These are phyloP conservation scores for Cryptophagus acutangulus DNA, from an alignment of 2,888 invertebrate species.

Conservation along the genomic window DNA sequence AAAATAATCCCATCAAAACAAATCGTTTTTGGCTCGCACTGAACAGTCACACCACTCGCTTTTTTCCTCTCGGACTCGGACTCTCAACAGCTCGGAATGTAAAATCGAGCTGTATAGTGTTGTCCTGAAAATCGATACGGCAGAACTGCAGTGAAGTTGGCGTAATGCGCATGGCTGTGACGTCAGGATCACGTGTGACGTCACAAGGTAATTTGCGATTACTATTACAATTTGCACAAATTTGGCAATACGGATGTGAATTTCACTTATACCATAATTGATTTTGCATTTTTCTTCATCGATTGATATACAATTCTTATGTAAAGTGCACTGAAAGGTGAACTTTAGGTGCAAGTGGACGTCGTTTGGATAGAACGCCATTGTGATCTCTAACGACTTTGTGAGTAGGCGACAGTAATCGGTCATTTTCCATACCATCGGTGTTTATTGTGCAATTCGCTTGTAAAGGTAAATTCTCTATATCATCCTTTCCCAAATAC, in stretches of 20 bases:
- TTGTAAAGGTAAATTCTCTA: constrained; percentile 43
- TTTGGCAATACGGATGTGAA: constrained; percentile 19
- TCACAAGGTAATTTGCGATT: constrained; percentile 28
- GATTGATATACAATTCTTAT: not conserved
- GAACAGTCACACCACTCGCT: not conserved
- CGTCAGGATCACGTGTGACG: constrained; percentile 44
- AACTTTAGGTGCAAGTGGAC: constrained; percentile 38
- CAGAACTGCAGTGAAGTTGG: constrained; percentile 60
- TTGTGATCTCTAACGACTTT: constrained; percentile 80
- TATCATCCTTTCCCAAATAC: constrained; percentile 23
- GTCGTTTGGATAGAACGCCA: constrained; percentile 62
- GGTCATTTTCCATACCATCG: constrained; percentile 65
- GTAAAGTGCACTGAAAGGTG: not conserved
- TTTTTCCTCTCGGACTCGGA: too few relatives aligned
- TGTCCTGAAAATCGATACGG: constrained; percentile 79
- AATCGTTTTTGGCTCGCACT: constrained; percentile 25
- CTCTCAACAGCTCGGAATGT: too few relatives aligned
- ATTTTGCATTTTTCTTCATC: constrained; percentile 3
- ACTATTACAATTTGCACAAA: constrained; percentile 19
- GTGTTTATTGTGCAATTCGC: constrained; percentile 52
- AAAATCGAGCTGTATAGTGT: too few relatives aligned
- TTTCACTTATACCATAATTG: constrained; percentile 5
- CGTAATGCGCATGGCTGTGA: constrained; percentile 49
- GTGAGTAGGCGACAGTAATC: constrained; percentile 60
- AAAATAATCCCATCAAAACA: constrained; percentile 74